Percentiles rank a stretch among this genome's conserved stretches.
These are phyloP conservation scores for Geococcyx californianus DNA, from an alignment of 2,113 vertebrate genomes.

Conservation along the genomic window DNA sequence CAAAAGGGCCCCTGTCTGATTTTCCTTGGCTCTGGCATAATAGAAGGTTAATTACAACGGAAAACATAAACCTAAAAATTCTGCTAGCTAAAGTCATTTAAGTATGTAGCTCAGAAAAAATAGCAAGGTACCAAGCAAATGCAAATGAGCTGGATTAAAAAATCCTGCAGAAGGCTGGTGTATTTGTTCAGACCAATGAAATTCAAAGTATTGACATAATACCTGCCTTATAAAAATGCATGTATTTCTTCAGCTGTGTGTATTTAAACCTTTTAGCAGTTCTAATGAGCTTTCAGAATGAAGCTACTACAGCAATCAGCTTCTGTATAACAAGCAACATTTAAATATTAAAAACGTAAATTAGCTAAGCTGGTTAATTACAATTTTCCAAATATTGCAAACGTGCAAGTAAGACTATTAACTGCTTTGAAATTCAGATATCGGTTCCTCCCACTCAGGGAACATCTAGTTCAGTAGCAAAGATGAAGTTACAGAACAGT, in stretches of 20 bases:
- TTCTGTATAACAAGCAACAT: constrained; percentile 67
- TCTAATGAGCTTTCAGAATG: constrained; percentile 68
- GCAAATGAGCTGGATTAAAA: constrained; percentile 40
- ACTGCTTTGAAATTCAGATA: constrained; percentile 69
- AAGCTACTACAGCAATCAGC: constrained; percentile 63
- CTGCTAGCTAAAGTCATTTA: background rate
- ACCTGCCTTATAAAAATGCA: constrained; percentile 70
- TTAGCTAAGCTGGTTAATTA: constrained; percentile 65
- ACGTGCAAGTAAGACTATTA: constrained; percentile 56
- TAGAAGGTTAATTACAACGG: background rate
- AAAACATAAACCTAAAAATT: constrained; percentile 4
- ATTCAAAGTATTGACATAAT: constrained; percentile 44
- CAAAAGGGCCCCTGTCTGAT: constrained; percentile 23
- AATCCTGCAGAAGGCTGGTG: background rate
- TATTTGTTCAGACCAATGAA: constrained; percentile 33
- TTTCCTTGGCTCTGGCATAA: background rate
- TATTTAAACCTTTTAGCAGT: constrained; percentile 68
- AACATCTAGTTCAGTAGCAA: constrained; percentile 21
- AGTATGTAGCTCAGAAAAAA: background rate
- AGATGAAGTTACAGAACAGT: constrained; percentile 69
- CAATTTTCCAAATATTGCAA: constrained; percentile 60
- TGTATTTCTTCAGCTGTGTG: constrained; percentile 66
- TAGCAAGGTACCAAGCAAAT: background rate
- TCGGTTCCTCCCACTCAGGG: constrained; percentile 58
- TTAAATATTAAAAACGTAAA: constrained; percentile 70